Base-by-base conservation (phyloP, 2,888 invertebrate genomes). In the Synanthedon vespiformis region DNA sequence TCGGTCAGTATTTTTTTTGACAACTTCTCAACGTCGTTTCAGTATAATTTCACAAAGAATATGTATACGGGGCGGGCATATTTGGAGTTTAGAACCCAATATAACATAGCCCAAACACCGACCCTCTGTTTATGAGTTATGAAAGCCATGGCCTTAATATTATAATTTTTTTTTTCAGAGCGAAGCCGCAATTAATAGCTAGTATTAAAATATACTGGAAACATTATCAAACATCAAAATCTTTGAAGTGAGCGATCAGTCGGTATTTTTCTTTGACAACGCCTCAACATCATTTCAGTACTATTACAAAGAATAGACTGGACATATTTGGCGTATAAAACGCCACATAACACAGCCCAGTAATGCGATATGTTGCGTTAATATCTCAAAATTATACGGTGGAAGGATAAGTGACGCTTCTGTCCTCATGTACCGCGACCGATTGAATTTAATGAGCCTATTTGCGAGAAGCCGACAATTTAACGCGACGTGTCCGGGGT, bases 391-490 rank as follows among this genome's bases (percentile, higher is more conserved):
- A 84, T 83, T 84, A 81, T 70, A 81, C 70, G 77, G 74, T 62
- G 59, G 65, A 65, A 58, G 65, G 59, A 56, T 72, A 76, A 74
- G 74, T 68, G 77, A 73, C 70, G 80, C 80, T 80, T 68, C 80
- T 76, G 81, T 79, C 71, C 58, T 61, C 62, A 50, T 68, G 70
- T 65, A 68, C 59, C 58, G 58, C 61, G 62, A 64, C 63, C 75
- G 71, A 82, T 83, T 82, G 80, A 82, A 78, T 84, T 79, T 83
- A 81, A 82, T 83, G 77, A 71, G 64, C 70, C 77, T 75, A 77
- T 80, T 75, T 77, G 72, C 64, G 70, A 66, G 70, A 74, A 68
- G 74, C 73, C 72, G 74, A 71, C 70, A 66, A 67, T 75, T 74
- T 72, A 65, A 67, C 64, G 66, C 55, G 63, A 77, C 80, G 79